Evolutionary conservation across 2,888 invertebrate genomes (phyloP).

Genomic region (Eilema depressum): DNA sequence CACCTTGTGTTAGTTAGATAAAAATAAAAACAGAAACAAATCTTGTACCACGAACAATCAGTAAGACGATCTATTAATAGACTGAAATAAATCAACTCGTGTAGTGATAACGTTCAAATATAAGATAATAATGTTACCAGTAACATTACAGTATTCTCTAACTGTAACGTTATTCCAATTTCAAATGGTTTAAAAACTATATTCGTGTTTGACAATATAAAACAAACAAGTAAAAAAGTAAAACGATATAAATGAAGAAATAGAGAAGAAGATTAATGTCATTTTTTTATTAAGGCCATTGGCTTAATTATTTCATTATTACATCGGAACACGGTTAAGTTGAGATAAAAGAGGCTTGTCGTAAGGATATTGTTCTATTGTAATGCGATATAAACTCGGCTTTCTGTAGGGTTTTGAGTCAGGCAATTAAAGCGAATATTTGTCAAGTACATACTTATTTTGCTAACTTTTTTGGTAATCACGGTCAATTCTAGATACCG

Average conservation of each 20-base stretch:
- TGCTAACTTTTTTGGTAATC: neutral
- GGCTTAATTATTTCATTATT: slow-evolving; percentile 81
- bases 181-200: slow-evolving; percentile 63
- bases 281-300: slow-evolving; percentile 53
- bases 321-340: slow-evolving; percentile 57
- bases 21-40: neutral
- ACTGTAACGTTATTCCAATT: slow-evolving; percentile 57
- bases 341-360: slow-evolving; percentile 67
- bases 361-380: slow-evolving; percentile 48
- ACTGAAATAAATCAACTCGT: slow-evolving; percentile 29
- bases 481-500: too few relatives aligned
- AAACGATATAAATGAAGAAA: slow-evolving; percentile 12
- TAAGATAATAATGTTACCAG: slow-evolving; percentile 16
- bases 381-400: slow-evolving; percentile 26
- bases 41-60: neutral
- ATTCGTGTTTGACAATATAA: slow-evolving; percentile 71
- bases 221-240: slow-evolving; percentile 70
- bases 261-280: slow-evolving; percentile 76
- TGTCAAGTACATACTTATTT: too few relatives aligned
- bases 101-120: slow-evolving; percentile 57
- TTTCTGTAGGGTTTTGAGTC: slow-evolving; percentile 28
- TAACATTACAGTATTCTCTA: neutral
- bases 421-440: neutral
- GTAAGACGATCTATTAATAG: slow-evolving; percentile 24
- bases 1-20: neutral